Conservation (phyloP, 2,797 vertebrate species). For the Rhinella marina region DNA sequence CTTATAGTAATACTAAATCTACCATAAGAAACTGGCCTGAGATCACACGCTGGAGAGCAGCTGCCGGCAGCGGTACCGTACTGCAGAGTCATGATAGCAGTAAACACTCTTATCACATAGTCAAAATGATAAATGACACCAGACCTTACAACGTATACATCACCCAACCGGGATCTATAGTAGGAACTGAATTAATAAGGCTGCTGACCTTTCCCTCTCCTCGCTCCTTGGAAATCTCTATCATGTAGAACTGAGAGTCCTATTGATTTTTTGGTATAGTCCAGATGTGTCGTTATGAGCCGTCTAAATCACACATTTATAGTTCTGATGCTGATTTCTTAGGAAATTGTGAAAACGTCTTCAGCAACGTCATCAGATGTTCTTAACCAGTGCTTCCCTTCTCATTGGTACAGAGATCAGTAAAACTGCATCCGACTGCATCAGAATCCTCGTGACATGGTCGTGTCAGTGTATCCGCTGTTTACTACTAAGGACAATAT, state of each 20-base stretch:
- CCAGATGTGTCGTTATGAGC: constrained; percentile 6
- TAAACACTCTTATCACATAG: constrained; percentile 19
- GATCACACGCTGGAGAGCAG: background rate
- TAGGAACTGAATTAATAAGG: constrained; percentile 24
- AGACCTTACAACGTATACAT: background rate
- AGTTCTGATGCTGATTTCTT: background rate
- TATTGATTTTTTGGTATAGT: constrained; percentile 29
- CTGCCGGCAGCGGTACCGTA: background rate
- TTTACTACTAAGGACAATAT: background rate
- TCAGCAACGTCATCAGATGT: background rate
- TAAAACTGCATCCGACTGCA: background rate
- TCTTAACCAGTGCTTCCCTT: background rate
- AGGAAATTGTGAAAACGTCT: background rate
- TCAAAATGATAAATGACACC: constrained; percentile 29
- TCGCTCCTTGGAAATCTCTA: constrained; percentile 6
- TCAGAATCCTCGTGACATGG: background rate
- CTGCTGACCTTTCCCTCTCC: constrained; percentile 23
- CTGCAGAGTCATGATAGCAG: background rate
- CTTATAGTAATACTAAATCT: background rate
- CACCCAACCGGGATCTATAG: constrained; percentile 24
- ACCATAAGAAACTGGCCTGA: background rate
- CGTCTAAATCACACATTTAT: background rate
- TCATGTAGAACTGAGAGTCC: constrained; percentile 3
- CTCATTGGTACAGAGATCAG: background rate
- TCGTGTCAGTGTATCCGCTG: background rate